Percentiles rank a stretch among this genome's conserved stretches.
Conservation (phyloP, 2,888 invertebrate genomes). For the Lasioglossum leucozonium region DNA sequence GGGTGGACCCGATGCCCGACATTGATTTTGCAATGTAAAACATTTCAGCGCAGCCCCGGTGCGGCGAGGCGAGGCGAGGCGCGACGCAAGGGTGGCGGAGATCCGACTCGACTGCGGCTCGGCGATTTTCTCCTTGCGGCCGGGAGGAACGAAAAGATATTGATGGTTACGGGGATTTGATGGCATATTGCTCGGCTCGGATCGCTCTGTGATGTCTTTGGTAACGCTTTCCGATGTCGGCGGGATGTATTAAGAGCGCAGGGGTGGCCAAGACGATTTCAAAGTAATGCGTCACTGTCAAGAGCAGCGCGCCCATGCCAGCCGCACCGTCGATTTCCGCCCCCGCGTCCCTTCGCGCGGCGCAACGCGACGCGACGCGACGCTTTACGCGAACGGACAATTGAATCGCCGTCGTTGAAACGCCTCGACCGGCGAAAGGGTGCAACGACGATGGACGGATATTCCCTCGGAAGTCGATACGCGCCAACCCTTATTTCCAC, state of each 20-base stretch:
- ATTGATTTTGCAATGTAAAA: constrained; percentile 85
- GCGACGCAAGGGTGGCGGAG: constrained; percentile 60
- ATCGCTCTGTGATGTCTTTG: constrained; percentile 84
- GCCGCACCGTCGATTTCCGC: constrained; percentile 50
- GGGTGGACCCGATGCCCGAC: constrained; percentile 76
- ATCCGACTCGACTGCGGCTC: constrained; percentile 39
- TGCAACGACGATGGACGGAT: background rate
- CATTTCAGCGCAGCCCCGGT: constrained; percentile 78
- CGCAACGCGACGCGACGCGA: background rate
- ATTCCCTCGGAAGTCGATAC: background rate
- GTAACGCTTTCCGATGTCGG: constrained; percentile 81
- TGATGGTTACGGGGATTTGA: constrained; percentile 85
- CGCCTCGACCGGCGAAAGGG: constrained; percentile 13
- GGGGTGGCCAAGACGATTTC: constrained; percentile 69
- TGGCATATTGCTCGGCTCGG: constrained; percentile 83
- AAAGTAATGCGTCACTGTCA: constrained; percentile 75
- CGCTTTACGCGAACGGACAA: constrained; percentile 25
- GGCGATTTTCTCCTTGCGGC: constrained; percentile 57
- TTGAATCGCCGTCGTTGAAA: constrained; percentile 35
- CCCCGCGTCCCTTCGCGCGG: background rate
- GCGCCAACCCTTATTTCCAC: background rate
- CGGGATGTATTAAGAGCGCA: constrained; percentile 58
- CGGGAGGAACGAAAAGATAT: constrained; percentile 80
- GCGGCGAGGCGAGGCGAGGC: no score
- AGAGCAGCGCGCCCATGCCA: constrained; percentile 37